Conservation (phyloP, 2,113 vertebrate species). For the Indri indri region DNA sequence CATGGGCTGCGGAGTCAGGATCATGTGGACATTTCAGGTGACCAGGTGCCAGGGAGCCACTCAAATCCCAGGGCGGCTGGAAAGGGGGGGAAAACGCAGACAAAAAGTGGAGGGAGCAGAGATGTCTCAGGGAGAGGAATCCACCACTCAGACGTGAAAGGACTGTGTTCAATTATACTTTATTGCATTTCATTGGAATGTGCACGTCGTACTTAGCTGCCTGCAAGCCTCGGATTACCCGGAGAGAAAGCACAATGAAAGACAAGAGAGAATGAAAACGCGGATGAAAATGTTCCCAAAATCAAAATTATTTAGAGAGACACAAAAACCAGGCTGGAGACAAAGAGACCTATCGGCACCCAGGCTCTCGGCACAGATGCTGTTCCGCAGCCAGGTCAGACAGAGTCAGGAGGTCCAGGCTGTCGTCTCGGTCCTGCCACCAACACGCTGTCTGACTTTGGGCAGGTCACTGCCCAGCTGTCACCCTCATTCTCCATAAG, state of each 20-base stretch:
- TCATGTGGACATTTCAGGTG: neutral
- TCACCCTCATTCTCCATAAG: neutral
- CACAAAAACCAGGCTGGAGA: neutral
- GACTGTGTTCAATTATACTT: slow-evolving; percentile 65
- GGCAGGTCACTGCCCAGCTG: neutral
- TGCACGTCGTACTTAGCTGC: neutral
- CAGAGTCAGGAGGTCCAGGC: neutral
- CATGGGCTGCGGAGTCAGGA: neutral
- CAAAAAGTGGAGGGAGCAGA: neutral
- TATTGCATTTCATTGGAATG: slow-evolving; percentile 54
- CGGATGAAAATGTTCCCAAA: slow-evolving; percentile 32
- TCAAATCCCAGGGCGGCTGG: neutral
- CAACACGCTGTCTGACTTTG: neutral
- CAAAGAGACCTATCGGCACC: neutral
- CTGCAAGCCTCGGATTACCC: slow-evolving; percentile 30
- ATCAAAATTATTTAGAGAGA: slow-evolving; percentile 43
- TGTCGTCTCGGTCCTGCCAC: neutral
- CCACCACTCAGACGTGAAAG: slow-evolving; percentile 44
- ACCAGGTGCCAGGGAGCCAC: neutral
- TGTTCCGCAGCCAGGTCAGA: neutral
- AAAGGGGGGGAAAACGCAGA: neutral
- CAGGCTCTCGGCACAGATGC: neutral
- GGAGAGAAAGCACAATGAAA: slow-evolving; percentile 53
- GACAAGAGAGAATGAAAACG: neutral
- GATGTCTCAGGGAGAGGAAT: slow-evolving; percentile 33